phyloP scores from a whole-genome alignment of 2,797 vertebrate genomes.

The Rhodeus uyekii region DNA sequence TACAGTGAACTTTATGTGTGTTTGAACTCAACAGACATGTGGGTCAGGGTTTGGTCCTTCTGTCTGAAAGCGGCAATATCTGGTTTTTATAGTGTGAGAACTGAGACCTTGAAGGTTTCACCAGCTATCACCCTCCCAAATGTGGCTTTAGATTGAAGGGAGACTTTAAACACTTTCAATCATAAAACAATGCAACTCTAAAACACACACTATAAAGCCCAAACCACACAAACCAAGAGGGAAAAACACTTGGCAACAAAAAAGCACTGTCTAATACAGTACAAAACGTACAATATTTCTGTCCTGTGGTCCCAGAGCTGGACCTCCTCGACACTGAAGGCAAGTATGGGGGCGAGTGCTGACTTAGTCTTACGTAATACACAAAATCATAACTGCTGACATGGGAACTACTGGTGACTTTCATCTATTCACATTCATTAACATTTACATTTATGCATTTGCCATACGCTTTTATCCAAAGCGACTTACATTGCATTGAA shows the following conservation, averaged over 20 bases:
- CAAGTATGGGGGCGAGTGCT: background rate
- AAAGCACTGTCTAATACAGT: constrained; percentile 10
- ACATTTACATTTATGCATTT: too few species aligned
- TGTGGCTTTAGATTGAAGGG: constrained; percentile 22
- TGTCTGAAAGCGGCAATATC: constrained; percentile 9
- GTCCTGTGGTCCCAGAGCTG: background rate
- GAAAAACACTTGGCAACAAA: background rate
- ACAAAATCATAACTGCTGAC: constrained; percentile 1
- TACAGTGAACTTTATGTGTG: background rate
- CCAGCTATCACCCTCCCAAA: constrained; percentile 27
- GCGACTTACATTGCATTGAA: too few species aligned
- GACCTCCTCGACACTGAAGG: background rate
- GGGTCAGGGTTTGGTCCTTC: constrained; percentile 10
- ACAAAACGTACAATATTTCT: constrained; percentile 9
- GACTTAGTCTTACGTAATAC: background rate
- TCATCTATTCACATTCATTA: background rate
- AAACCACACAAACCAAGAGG: constrained; percentile 30
- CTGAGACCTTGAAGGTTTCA: constrained; percentile 23
- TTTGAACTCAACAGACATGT: constrained; percentile 5
- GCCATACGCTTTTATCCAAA: too few species aligned
- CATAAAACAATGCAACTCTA: constrained; percentile 15
- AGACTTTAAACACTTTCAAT: constrained; percentile 12
- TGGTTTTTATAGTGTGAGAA: constrained; percentile 28
- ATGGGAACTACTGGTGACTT: background rate
- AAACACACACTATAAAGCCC: constrained; percentile 37